These are phyloP conservation scores for Bruchidius siliquastri DNA, from an alignment of 2,888 invertebrate genomes.

Conservation along the genomic window DNA sequence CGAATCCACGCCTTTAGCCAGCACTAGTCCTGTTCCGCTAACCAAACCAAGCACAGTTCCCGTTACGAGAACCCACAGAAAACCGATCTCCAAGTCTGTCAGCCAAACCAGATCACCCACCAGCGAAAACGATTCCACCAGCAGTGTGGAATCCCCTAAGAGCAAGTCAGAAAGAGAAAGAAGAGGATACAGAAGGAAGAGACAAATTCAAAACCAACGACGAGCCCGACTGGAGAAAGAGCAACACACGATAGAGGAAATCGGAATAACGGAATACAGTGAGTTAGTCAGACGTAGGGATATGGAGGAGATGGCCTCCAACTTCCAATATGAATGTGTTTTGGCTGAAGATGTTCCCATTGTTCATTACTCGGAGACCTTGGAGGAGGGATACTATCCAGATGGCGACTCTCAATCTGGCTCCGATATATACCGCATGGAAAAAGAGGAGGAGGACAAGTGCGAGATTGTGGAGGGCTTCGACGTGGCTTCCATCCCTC, in stretches of 20 bases:
- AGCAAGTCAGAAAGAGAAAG: constrained; percentile 51
- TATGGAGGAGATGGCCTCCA: constrained; percentile 42
- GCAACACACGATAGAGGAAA: constrained; percentile 39
- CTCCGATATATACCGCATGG: constrained; percentile 47
- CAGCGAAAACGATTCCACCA: constrained; percentile 71
- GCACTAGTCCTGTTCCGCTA: constrained; percentile 55
- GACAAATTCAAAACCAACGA: constrained; percentile 56
- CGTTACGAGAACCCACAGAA: constrained; percentile 41
- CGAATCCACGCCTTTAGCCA: constrained; percentile 66
- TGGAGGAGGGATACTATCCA: constrained; percentile 62
- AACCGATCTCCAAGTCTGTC: constrained; percentile 56
- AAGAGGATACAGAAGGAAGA: constrained; percentile 63
- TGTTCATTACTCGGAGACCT: constrained; percentile 33
- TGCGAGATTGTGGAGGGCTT: constrained; percentile 69
- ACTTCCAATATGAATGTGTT: constrained; percentile 38
- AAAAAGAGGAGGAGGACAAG: constrained; percentile 52
- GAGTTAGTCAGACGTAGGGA: constrained; percentile 40
- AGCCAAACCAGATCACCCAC: constrained; percentile 65
- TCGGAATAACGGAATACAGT: constrained; percentile 37
- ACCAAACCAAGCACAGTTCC: constrained; percentile 55
- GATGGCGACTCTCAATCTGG: constrained; percentile 54
- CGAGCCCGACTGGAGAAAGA: constrained; percentile 52
- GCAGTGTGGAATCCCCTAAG: constrained; percentile 66
- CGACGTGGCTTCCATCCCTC: constrained; percentile 72
- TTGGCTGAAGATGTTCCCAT: constrained; percentile 31